These are phyloP conservation scores for Calycopis cecrops DNA, from an alignment of 1,140 invertebrate genomes.

Conservation along the genomic window DNA sequence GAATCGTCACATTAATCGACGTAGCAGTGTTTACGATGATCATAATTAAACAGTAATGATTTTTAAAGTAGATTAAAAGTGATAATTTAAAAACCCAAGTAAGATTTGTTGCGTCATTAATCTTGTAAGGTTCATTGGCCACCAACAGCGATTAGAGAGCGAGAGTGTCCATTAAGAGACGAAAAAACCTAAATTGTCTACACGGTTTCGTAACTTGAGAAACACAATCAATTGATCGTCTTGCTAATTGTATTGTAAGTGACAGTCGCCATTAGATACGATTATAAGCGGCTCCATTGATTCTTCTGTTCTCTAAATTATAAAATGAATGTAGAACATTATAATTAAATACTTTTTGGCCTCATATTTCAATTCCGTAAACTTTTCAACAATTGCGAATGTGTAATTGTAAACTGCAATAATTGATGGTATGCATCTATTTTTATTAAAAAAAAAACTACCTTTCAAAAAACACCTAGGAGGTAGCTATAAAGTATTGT, in stretches of 20 bases:
- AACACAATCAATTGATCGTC: not conserved
- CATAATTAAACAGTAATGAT: slow-evolving; percentile 17
- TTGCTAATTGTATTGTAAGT: slow-evolving; percentile 4
- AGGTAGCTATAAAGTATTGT: too few relatives aligned
- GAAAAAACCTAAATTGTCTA: slow-evolving; percentile 9
- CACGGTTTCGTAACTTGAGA: not conserved
- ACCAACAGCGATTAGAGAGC: slow-evolving; percentile 22
- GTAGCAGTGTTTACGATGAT: too few relatives aligned
- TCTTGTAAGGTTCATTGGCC: slow-evolving; percentile 25
- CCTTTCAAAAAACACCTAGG: too few relatives aligned
- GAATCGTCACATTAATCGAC: too few relatives aligned
- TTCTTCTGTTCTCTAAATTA: too few relatives aligned
- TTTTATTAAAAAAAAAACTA: too few relatives aligned
- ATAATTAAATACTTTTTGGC: too few relatives aligned
- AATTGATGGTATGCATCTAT: too few relatives aligned
- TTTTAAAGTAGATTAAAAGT: slow-evolving; percentile 20
- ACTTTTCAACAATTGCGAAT: too few relatives aligned
- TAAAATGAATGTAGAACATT: too few relatives aligned
- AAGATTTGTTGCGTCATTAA: slow-evolving; percentile 31
- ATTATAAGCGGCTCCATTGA: not conserved
- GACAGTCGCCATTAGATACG: not conserved
- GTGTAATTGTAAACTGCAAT: too few relatives aligned
- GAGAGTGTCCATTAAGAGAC: slow-evolving; percentile 14
- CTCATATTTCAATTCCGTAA: too few relatives aligned
- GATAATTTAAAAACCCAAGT: slow-evolving; percentile 23